Base-by-base conservation (phyloP, 1,140 invertebrate genomes). In the Prorops nasuta region DNA sequence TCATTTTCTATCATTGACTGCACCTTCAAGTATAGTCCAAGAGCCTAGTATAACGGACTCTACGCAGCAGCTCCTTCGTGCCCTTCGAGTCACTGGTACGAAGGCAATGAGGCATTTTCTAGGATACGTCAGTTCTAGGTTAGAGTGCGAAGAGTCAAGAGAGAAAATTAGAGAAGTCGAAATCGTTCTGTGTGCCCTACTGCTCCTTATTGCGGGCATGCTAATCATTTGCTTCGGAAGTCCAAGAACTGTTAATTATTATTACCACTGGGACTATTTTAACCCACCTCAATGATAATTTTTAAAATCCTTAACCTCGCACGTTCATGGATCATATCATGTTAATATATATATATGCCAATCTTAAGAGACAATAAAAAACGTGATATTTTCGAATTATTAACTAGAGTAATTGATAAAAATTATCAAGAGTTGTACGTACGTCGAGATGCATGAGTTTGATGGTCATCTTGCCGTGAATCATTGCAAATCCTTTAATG, bases 221-320 rank as follows among this genome's bases (percentile, higher is more conserved):
- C 80, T 91, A 20, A 78, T 89, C 69, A 72, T 88, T 17, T 84
- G 84, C n/a, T 82, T 86, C 39, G 83, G 83, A 48, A 83, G 82
- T 34, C 83, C 85, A 21, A 81, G 83, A 52, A 85, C 86, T 15
- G 81, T 90, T 31, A 87, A 87, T 49, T 86, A 91, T 69, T 85
- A 90, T 64, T 82, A 84, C 58, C 84, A 85, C 50, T 92, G 90
- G 90, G 89, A 92, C 67, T 92, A 86, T 66, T 90, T 88, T 58
- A 90, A 88, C 78, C 88, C 88, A 16, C 88, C 86, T 19, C 64
- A 73, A 60, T 72, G n/a, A 42, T 4, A 18, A 24, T n/a, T 42
- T 28, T 31, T 16, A 10, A 2, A n/a, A 40, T 47, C 28, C 21
- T 28, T 12, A 28, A 28, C 6, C 6, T 7, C 24, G 12, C 6